Conservation (phyloP, 2,113 vertebrate species). For the Chrysemys picta region DNA sequence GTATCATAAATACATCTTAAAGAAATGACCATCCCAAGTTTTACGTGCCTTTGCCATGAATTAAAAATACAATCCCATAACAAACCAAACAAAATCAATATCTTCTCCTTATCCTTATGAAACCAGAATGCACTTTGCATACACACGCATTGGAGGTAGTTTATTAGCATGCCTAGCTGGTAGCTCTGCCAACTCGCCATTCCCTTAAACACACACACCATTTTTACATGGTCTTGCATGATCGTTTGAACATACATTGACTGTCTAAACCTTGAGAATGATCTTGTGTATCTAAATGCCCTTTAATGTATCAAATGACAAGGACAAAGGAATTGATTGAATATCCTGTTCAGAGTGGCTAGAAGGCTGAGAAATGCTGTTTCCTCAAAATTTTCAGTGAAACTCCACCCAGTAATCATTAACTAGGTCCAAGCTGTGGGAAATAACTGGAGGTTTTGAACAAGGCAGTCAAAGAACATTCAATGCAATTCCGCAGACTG, state of each 20-base stretch:
- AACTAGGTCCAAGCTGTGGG: conserved; percentile 44
- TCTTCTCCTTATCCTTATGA: neutral
- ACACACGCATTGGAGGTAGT: neutral
- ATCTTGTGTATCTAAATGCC: conserved; percentile 51
- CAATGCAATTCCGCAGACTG: neutral
- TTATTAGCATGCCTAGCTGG: conserved; percentile 4
- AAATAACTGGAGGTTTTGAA: conserved; percentile 35
- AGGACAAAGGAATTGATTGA: conserved; percentile 68
- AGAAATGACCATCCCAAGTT: neutral
- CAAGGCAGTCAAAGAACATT: neutral
- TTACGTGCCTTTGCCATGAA: neutral
- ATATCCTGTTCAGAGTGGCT: conserved; percentile 40
- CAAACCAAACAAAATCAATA: neutral
- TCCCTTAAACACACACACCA: neutral
- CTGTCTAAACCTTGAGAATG: conserved; percentile 25
- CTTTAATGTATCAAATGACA: conserved; percentile 68
- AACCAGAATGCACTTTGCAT: neutral
- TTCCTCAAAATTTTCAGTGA: conserved; percentile 41
- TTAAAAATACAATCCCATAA: neutral
- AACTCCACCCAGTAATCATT: conserved; percentile 68
- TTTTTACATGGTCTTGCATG: conserved; percentile 30
- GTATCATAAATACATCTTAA: neutral
- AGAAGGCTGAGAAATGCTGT: conserved; percentile 55
- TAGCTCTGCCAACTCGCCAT: neutral
- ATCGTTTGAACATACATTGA: neutral